Conservation (phyloP, 2,113 vertebrate genomes). For the Phyllopteryx taeniolatus region DNA sequence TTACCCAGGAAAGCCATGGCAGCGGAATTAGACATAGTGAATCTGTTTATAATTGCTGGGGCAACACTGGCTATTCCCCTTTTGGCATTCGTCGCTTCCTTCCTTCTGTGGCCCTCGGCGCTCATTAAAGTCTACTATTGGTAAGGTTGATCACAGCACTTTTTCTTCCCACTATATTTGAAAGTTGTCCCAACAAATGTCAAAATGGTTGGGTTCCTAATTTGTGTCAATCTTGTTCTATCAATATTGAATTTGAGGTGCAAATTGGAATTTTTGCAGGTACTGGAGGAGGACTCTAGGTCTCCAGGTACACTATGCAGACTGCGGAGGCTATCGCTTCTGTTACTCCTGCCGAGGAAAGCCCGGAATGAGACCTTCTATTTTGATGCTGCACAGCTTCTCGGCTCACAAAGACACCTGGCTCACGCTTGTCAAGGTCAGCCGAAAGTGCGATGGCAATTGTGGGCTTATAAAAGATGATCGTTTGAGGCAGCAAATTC, state of each 20-base stretch:
- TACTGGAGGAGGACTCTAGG: slow-evolving; percentile 94
- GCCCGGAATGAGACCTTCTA: slow-evolving; percentile 80
- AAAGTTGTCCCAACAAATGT: neutral
- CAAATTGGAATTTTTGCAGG: slow-evolving; percentile 64
- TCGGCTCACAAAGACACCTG: slow-evolving; percentile 94
- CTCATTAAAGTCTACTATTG: slow-evolving; percentile 94
- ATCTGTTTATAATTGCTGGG: slow-evolving; percentile 85
- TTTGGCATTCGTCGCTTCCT: slow-evolving; percentile 86
- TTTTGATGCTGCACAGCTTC: slow-evolving; percentile 93
- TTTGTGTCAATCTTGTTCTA: neutral
- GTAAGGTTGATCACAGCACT: slow-evolving; percentile 69
- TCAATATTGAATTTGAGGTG: neutral
- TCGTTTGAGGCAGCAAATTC: too few species aligned
- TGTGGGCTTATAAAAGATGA: too few species aligned
- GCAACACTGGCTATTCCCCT: slow-evolving; percentile 89
- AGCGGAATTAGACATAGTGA: slow-evolving; percentile 86
- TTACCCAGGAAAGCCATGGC: slow-evolving; percentile 39
- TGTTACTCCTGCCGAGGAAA: slow-evolving; percentile 89
- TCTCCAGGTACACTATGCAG: slow-evolving; percentile 83
- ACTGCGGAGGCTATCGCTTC: slow-evolving; percentile 86
- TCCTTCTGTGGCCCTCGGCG: slow-evolving; percentile 88
- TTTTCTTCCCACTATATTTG: neutral
- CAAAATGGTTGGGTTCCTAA: neutral
- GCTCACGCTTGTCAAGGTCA: slow-evolving; percentile 90
- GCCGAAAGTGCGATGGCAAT: neutral